phyloP scores from a whole-genome alignment of 1,140 invertebrate genomes.

The Carposina sasakii region DNA sequence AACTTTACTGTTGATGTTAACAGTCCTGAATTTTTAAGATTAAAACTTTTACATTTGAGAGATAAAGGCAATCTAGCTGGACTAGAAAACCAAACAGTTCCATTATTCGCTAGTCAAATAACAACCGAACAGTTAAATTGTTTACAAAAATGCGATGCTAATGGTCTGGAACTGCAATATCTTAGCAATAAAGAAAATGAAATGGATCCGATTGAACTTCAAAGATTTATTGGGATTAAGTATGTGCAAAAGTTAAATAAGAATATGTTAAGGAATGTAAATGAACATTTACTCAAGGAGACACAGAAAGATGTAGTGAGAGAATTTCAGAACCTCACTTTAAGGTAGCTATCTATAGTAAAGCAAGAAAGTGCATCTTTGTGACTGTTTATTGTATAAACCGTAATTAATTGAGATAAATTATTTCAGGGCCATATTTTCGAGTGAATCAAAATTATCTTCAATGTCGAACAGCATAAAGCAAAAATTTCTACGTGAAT shows the following conservation, averaged over 20 bases:
- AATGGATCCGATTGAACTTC: slow-evolving; percentile 49
- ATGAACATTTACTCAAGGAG: slow-evolving; percentile 43
- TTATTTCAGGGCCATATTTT: slow-evolving; percentile 41
- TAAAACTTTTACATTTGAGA: slow-evolving; percentile 49
- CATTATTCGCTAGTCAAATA: slow-evolving; percentile 50
- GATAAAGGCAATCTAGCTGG: slow-evolving; percentile 38
- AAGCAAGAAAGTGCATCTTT: too few species aligned
- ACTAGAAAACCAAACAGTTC: slow-evolving; percentile 42
- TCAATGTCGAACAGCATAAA: slow-evolving; percentile 28
- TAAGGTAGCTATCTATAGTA: slow-evolving; percentile 31
- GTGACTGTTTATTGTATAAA: too few species aligned
- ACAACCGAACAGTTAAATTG: slow-evolving; percentile 50
- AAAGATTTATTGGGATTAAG: slow-evolving; percentile 52
- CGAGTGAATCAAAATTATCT: slow-evolving; percentile 27
- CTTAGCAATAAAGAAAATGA: slow-evolving; percentile 34
- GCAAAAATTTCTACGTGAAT: slow-evolving; percentile 35
- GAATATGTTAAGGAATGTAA: slow-evolving; percentile 41
- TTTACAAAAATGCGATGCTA: slow-evolving; percentile 37
- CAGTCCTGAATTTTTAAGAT: slow-evolving; percentile 31
- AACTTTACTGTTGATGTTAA: slow-evolving; percentile 26
- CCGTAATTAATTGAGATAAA: too few species aligned
- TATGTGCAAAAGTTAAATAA: slow-evolving; percentile 53
- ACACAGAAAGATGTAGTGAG: slow-evolving; percentile 56
- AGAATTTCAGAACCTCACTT: slow-evolving; percentile 41
- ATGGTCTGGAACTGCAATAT: slow-evolving; percentile 37